Base-by-base conservation (phyloP, 2,113 vertebrate species). In the Otolemur garnettii region DNA sequence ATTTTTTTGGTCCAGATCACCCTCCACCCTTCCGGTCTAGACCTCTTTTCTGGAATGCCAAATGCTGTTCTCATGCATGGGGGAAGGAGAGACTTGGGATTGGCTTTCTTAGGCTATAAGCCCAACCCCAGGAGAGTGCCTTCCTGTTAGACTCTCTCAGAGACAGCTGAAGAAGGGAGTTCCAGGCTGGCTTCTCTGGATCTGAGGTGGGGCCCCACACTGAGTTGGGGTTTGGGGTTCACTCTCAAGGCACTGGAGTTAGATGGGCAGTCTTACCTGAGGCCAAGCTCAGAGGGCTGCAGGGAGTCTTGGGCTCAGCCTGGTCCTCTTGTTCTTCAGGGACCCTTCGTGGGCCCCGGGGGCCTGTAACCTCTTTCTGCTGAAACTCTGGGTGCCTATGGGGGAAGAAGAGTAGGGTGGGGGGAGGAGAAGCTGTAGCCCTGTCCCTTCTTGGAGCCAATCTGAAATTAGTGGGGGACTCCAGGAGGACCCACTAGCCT, bases 201-300 rank as follows among this genome's bases (percentile, higher is more conserved):
- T 18, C 19, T 62, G 60, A 35, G 55, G 53, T 17, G 62, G 22
- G 26, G 13, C 26, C 4, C 62, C 35, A 3, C 10, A 14, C 33
- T 11, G 45, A 57, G 53, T 9, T 4, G 1, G 69, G 50, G 5
- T 14, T 13, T 18, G 10, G 11, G 38, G 45, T 26, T 26, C 59
- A 10, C 77, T 72, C 68, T 55, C 8, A 30, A 30, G 68, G 60
- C 69, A 66, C 22, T 28, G n/a, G 28, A 60, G 42, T 3, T 17
- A 33, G 53, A 53, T 2, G 4, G 62, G 24, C 28, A 66, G 87
- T 13, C n/a, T 53, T 35, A 96, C 96, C 97, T 97, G 97, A 60
- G n/a, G 30, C 59, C 53, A 42, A 45, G 66, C 79, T 33, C 0
- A 5, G 84, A 19, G 80, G 35, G 1, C n/a, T 11, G 1, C 24